phyloP scores from a whole-genome alignment of 2,888 invertebrate species.

The Aquatica leii region DNA sequence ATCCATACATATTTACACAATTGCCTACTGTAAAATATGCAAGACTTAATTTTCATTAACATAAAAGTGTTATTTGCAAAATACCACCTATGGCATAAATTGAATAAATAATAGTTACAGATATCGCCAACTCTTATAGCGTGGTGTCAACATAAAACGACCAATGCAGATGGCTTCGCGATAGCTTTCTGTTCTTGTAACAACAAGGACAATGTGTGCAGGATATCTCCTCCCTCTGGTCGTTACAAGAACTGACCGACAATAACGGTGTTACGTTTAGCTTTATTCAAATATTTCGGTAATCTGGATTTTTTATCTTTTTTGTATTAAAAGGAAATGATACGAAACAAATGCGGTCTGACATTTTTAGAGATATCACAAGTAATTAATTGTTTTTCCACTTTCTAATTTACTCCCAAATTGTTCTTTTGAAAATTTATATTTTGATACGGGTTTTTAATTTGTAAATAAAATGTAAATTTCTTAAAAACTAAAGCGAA shows the following conservation, averaged over 20 bases:
- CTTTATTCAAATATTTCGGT: conserved; percentile 12
- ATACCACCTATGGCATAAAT: conserved; percentile 33
- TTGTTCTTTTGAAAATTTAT: no score
- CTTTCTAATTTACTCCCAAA: not conserved
- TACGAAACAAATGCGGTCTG: conserved; percentile 8
- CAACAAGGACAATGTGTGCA: conserved; percentile 20
- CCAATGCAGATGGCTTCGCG: conserved; percentile 20
- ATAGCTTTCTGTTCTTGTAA: conserved; percentile 19
- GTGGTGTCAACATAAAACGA: conserved; percentile 31
- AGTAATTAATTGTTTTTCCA: conserved; percentile 10
- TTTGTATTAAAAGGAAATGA: conserved; percentile 2
- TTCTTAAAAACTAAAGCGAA: no score
- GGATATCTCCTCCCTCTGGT: conserved; percentile 16
- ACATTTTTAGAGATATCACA: conserved; percentile 4
- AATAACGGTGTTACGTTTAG: conserved; percentile 12
- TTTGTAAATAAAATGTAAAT: no score
- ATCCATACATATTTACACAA: conserved; percentile 30
- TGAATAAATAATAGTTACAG: conserved; percentile 30
- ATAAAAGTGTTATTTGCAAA: conserved; percentile 31
- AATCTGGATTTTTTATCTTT: conserved; percentile 12
- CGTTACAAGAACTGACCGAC: conserved; percentile 14
- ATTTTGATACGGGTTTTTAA: no score
- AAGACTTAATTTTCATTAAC: conserved; percentile 38
- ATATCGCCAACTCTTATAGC: conserved; percentile 12
- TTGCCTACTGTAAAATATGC: conserved; percentile 20